Evolutionary conservation across 2,797 vertebrate genomes (phyloP).

Genomic region (Coilia nasus): DNA sequence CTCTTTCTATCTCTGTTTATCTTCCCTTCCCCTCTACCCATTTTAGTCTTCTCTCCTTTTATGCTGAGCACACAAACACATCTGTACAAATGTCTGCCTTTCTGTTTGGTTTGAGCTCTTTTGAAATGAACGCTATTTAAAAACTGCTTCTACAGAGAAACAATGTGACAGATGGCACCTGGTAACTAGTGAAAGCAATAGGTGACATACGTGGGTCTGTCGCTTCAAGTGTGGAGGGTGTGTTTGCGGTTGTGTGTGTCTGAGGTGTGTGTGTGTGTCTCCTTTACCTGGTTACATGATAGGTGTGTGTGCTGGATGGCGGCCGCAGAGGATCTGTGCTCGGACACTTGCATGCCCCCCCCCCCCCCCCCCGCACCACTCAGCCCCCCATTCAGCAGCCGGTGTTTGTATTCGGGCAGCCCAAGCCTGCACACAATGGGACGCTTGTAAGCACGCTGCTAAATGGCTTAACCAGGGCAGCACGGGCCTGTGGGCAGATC

Average conservation of each 20-base stretch:
- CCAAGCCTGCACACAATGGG: constrained; percentile 25
- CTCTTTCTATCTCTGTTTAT: neutral
- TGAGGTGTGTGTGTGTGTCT: constrained; percentile 7
- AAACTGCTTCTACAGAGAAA: neutral
- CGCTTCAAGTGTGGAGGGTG: neutral
- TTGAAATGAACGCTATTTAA: neutral
- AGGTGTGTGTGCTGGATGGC: constrained; percentile 33
- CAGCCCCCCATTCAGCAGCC: constrained; percentile 37
- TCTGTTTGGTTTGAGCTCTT: neutral
- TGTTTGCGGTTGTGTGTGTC: neutral
- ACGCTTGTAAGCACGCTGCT: neutral
- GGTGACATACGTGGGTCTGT: constrained; percentile 26
- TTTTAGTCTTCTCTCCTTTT: neutral
- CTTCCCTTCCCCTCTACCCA: neutral
- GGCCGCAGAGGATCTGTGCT: constrained; percentile 18
- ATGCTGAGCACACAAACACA: neutral
- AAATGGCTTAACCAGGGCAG: constrained; percentile 16
- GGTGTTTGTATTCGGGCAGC: constrained; percentile 31
- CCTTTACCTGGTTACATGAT: constrained; percentile 34
- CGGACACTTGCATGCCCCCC: constrained; percentile 23
- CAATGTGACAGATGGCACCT: constrained; percentile 40
- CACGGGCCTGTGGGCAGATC: constrained; percentile 20
- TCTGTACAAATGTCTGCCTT: neutral
- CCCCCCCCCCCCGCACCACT: neutral
- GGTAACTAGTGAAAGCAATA: constrained; percentile 25